Conservation (phyloP, 2,888 invertebrate genomes). For the Polyploca ridens region DNA sequence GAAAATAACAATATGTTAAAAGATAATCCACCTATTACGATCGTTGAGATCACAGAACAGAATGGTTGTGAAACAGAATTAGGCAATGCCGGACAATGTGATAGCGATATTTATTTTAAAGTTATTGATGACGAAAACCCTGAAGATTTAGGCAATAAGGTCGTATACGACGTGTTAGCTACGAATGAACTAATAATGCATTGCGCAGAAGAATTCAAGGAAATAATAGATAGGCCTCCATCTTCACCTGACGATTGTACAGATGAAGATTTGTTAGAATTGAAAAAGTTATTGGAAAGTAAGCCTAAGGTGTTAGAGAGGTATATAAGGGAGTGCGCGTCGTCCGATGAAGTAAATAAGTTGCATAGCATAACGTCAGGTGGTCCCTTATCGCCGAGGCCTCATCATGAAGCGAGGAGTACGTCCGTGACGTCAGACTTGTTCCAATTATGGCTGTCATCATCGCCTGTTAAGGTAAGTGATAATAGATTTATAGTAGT, state of each 20-base stretch:
- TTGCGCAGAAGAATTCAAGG: slow-evolving; percentile 68
- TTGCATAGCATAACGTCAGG: slow-evolving; percentile 84
- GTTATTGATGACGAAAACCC: slow-evolving; percentile 62
- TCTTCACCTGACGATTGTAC: slow-evolving; percentile 70
- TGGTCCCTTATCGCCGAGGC: slow-evolving; percentile 76
- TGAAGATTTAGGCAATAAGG: slow-evolving; percentile 71
- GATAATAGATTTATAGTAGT: slow-evolving; percentile 30
- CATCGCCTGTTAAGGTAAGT: slow-evolving; percentile 89
- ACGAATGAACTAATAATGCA: slow-evolving; percentile 67
- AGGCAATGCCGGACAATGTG: slow-evolving; percentile 56
- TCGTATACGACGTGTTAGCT: slow-evolving; percentile 68
- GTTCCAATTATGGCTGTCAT: slow-evolving; percentile 93
- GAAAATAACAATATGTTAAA: slow-evolving; percentile 77
- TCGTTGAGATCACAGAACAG: slow-evolving; percentile 76
- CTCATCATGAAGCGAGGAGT: slow-evolving; percentile 83
- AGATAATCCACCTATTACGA: slow-evolving; percentile 77
- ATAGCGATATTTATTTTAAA: slow-evolving; percentile 63
- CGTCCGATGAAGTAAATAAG: slow-evolving; percentile 86
- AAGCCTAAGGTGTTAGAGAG: slow-evolving; percentile 89
- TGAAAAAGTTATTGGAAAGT: slow-evolving; percentile 66
- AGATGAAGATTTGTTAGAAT: slow-evolving; percentile 72
- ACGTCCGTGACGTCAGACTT: slow-evolving; percentile 93
- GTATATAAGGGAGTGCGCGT: slow-evolving; percentile 91
- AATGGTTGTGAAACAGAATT: slow-evolving; percentile 78
- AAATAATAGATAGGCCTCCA: slow-evolving; percentile 70